These are phyloP conservation scores for Seriola aureovittata DNA, from an alignment of 2,113 vertebrate genomes.

Conservation along the genomic window DNA sequence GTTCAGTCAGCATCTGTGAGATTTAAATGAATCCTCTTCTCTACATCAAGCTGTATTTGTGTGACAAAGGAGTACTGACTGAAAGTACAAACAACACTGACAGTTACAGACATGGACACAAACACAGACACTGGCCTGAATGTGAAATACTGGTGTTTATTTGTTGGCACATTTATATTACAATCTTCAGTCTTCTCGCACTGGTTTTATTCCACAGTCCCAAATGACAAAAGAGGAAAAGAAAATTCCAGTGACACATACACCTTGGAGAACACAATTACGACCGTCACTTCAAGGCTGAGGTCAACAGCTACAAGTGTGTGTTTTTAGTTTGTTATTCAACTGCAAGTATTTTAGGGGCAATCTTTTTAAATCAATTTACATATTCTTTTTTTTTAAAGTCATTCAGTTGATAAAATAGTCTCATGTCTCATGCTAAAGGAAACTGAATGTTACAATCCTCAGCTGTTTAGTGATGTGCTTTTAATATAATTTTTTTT, in stretches of 20 bases:
- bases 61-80: background rate
- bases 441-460: slow-evolving; percentile 39
- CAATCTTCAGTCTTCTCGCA: slow-evolving; percentile 87
- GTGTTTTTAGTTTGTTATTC: slow-evolving; percentile 23
- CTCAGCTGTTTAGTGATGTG: slow-evolving; percentile 44
- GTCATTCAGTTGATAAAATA: slow-evolving; percentile 7
- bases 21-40: no score
- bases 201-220: slow-evolving; percentile 84
- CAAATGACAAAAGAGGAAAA: slow-evolving; percentile 76
- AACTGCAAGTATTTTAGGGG: slow-evolving; percentile 30
- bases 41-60: background rate
- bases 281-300: slow-evolving; percentile 66
- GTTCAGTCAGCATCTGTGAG: background rate
- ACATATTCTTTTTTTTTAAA: background rate
- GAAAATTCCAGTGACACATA: slow-evolving; percentile 78
- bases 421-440: background rate
- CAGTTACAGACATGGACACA: background rate
- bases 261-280: slow-evolving; percentile 63
- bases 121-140: slow-evolving; percentile 35
- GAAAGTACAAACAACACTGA: background rate
- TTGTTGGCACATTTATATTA: slow-evolving; percentile 90
- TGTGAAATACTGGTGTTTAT: slow-evolving; percentile 91
- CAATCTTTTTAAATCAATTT: background rate
- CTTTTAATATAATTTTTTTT: slow-evolving; percentile 16
- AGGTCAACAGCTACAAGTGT: slow-evolving; percentile 62